Base-by-base conservation (phyloP, 2,797 vertebrate genomes). In the Danionella dracula region DNA sequence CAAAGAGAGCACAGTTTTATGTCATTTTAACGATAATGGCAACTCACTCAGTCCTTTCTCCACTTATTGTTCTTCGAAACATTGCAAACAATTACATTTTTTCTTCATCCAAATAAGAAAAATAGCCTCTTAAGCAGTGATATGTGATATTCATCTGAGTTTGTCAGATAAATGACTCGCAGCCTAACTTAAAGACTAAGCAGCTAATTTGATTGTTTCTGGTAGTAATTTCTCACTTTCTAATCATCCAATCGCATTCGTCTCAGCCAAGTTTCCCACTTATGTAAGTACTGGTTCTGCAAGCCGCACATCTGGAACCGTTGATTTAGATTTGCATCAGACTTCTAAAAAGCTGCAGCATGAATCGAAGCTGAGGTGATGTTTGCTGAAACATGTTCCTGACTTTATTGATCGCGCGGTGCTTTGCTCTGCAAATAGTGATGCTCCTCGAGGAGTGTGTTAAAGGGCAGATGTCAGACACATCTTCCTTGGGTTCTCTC, bases 231-330 rank as follows among this genome's bases (percentile, higher is more conserved):
- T 60, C 11, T 38, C 15, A 48, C 54, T 66, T 29, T 17, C 49
- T 70, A 66, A 66, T 74, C 66, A 70, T 32, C 42, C 46, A 21
- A 44, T 62, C 45, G 48, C 21, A 32, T 60, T 49, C 27, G 4
- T 54, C 55, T 40, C 49, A 13, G 10, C 32, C 29, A 13, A 40
- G 23, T 35, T 29, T 0, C 62, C 42, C 35, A 57, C 62, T 66
- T 38, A 1, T 49, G 48, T 66, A 56, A 55, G 65, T 56, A 48
- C 21, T 59, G 2, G 2, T 19, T 20, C 17, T 16, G 37, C 1
- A 27, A 38, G 23, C 55, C 20, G 8, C 44, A 2, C 62, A 27
- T 54, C 19, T 45, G 40, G 40, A 34, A 40, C 16, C 41, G 6
- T 2, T 11, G 31, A 63, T 51, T 67, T 2, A 44, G 8, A 50